Evolutionary conservation across 2,797 vertebrate species (phyloP).

Genomic region (Tokudaia tokunoshimensis): DNA sequence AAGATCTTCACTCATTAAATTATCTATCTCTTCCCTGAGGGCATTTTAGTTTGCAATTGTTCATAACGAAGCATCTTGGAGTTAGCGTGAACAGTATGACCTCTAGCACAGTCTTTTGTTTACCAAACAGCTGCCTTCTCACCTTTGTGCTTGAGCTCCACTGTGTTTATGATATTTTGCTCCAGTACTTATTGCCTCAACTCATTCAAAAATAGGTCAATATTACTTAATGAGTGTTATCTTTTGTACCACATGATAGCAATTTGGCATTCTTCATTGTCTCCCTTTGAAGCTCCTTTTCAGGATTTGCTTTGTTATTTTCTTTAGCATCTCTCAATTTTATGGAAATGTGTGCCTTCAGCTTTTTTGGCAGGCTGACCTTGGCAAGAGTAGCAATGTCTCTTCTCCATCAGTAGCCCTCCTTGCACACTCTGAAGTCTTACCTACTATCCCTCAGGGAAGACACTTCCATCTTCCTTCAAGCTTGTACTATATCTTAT

Average conservation of each 20-base stretch:
- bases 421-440: not conserved
- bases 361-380: not conserved
- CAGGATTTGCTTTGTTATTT: not conserved
- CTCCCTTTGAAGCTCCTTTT: not conserved
- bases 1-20: slow-evolving; percentile 7
- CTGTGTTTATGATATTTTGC: not conserved
- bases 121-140: not conserved
- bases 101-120: not conserved
- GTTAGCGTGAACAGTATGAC: not conserved
- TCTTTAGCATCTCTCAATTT: not conserved
- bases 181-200: not conserved
- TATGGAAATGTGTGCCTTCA: not conserved
- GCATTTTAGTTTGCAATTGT: not conserved
- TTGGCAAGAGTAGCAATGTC: not conserved
- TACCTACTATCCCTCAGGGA: not conserved
- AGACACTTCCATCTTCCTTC: not conserved
- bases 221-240: not conserved
- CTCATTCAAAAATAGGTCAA: not conserved
- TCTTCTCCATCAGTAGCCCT: not conserved
- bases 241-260: not conserved
- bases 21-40: not conserved
- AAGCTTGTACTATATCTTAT: not conserved
- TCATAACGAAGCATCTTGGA: slow-evolving; percentile 18
- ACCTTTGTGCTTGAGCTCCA: not conserved
- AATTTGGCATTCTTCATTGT: not conserved